These are phyloP conservation scores for Gambelia wislizenii DNA, from an alignment of 2,797 vertebrate species.

Conservation along the genomic window DNA sequence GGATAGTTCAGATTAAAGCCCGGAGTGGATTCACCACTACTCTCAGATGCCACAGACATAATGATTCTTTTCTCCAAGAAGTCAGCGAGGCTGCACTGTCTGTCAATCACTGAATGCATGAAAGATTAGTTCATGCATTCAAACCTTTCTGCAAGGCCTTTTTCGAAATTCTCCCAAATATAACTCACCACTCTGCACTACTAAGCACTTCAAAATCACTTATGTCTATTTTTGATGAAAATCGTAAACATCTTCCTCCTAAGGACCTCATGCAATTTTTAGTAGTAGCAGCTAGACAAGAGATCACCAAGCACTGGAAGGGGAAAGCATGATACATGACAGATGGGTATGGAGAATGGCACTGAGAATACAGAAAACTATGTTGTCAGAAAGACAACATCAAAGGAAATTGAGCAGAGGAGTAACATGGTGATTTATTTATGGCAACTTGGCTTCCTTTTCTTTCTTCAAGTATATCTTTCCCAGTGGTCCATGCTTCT, in stretches of 20 bases:
- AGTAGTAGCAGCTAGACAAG: neutral
- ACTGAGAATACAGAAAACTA: neutral
- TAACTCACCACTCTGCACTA: neutral
- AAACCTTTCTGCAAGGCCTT: neutral
- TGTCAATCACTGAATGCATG: neutral
- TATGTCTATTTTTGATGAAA: neutral
- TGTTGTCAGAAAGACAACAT: neutral
- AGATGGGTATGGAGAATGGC: neutral
- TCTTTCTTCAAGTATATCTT: neutral
- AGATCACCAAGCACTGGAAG: neutral
- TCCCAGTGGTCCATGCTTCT: neutral
- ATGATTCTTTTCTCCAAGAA: no score
- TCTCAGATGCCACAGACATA: no score
- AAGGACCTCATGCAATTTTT: slow-evolving; percentile 3
- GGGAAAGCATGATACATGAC: neutral
- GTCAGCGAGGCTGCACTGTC: neutral
- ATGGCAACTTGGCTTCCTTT: neutral
- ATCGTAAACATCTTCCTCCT: neutral
- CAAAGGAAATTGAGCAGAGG: neutral
- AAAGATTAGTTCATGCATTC: neutral
- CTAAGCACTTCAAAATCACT: neutral
- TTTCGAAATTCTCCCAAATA: neutral
- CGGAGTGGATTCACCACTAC: no score
- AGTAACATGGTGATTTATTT: neutral
- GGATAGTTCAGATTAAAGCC: no score